Base-by-base conservation (phyloP, 1,140 invertebrate species). In the Polypedilum pembai region DNA sequence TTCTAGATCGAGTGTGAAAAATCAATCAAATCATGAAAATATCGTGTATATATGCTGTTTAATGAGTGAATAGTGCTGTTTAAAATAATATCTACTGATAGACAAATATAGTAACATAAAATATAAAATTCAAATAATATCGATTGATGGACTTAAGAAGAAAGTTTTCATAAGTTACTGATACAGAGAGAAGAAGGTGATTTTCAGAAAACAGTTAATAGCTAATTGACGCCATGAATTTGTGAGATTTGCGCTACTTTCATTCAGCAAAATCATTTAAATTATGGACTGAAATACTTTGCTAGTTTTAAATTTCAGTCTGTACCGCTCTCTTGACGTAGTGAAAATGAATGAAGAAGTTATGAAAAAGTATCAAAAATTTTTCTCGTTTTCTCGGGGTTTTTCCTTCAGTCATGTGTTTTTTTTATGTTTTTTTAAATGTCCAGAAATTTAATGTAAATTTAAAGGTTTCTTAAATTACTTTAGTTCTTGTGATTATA, bases 281-380 rank as follows among this genome's bases (percentile, higher is more conserved):
- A 69, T 69, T 7, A 20, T 8, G 17, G 17, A 15, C 45, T 10
- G 65, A 20, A n/a, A 15, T 18, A 20, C 7, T 20, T 69, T 4
- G 5, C 65, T 20, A 0, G 8, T 21, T 21, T 18, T 18, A 20
- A 69, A 20, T 21, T 20, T 69, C 65, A 20, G 45, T 69, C 17
- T 18, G 65, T 69, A 8, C 65, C 5, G 8, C 17, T 18, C 17
- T 69, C 65, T 69, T 69, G 65, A 69, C 65, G 20, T 69, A 20
- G 17, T 69, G 65, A 21, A 69, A 69, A 69, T 69, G 65, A 69
- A 69, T 69, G 65, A 69, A 69, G 65, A 69, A 69, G 65, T 69
- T 69, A 18, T 69, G 65, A 69, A 69, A 69, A 69, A 69, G 65
- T 69, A 69, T 69, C 65, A 69, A 69, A 69, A 18, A 69, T 69